Evolutionary conservation across 2,888 invertebrate genomes (phyloP), one percentile per base, ranked within the genome.

Genomic region (Helicoverpa assulta): DNA sequence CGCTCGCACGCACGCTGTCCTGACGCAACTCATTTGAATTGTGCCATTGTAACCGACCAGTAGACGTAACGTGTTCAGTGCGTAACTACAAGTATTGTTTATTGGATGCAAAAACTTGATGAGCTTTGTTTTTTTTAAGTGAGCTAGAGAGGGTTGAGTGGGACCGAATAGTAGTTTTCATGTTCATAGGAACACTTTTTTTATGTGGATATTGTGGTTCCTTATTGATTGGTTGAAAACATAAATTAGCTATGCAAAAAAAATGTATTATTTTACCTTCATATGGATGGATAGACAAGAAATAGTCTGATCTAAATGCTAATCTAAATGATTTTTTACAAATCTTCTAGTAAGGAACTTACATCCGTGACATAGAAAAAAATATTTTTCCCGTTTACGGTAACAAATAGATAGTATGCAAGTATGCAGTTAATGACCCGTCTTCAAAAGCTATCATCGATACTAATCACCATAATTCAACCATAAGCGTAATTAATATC

Each of bases 11-110:
- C 73, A 73, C 73, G 69, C 78, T 67, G 66, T 66, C 76, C 78
- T 78, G 78, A 78, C 60, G 78, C 78, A 78, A 78, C 70, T 26
- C 16, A 55, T 51, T 72, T 51, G 60, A 73, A 78, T 54, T 69
- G 70, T 77, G 70, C 73, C 69, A 73, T 58, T 80, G 77, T 82
- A 82, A 80, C 73, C 67, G 80, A 74, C 79, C 55, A 73, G 62
- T 59, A 29, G 52, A 54, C 55, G 66, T 73, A 78, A 78, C 73
- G 61, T 73, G 53, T 67, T 71, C 65, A 60, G 62, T 75, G 68
- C 78, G 68, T 77, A 77, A 77, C 73, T 68, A 67, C 68, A 52
- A 33, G 72, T 67, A 65, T 66, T 76, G 60, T 40, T 69, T 70
- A 70, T 72, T 65, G 61, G 26, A 12, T 4, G 40, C 70, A 81